Evolutionary conservation across 2,797 vertebrate species (phyloP).

Genomic region (Coregonus sp.): DNA sequence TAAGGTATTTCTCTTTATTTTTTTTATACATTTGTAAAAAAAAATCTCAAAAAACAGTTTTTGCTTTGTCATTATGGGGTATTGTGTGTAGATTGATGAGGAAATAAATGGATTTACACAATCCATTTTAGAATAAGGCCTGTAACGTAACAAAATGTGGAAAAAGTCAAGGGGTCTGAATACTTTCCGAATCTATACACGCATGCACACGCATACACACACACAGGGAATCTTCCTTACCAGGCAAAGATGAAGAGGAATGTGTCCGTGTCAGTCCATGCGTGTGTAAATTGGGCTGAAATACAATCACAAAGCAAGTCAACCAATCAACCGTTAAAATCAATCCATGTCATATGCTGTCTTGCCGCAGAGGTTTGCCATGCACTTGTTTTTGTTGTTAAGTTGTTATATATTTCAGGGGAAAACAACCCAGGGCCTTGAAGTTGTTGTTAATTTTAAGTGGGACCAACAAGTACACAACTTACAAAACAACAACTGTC

Average conservation of each 20-base stretch:
- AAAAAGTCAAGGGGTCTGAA: too few species aligned
- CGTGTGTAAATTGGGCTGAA: constrained; percentile 70
- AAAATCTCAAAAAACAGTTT: too few species aligned
- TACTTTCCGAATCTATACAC: not conserved
- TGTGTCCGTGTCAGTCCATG: constrained; percentile 67
- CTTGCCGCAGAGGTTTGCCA: not conserved
- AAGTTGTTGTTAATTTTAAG: not conserved
- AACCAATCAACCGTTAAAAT: not conserved
- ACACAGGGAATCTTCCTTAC: constrained; percentile 47
- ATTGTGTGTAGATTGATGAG: too few species aligned
- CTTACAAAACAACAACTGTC: not conserved
- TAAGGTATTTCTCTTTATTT: too few species aligned
- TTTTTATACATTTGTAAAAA: too few species aligned
- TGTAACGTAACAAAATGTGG: too few species aligned
- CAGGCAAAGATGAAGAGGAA: constrained; percentile 75
- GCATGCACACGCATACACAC: not conserved
- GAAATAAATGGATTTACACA: too few species aligned
- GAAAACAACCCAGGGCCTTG: not conserved
- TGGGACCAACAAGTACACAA: not conserved
- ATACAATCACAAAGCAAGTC: constrained; percentile 10
- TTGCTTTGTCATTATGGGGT: too few species aligned
- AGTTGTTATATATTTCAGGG: not conserved
- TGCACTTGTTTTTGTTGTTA: not conserved
- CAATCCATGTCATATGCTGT: not conserved
- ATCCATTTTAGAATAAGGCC: too few species aligned